Evolutionary conservation across 1,140 invertebrate species (phyloP).

Genomic region (Drosophila oshimai): DNA sequence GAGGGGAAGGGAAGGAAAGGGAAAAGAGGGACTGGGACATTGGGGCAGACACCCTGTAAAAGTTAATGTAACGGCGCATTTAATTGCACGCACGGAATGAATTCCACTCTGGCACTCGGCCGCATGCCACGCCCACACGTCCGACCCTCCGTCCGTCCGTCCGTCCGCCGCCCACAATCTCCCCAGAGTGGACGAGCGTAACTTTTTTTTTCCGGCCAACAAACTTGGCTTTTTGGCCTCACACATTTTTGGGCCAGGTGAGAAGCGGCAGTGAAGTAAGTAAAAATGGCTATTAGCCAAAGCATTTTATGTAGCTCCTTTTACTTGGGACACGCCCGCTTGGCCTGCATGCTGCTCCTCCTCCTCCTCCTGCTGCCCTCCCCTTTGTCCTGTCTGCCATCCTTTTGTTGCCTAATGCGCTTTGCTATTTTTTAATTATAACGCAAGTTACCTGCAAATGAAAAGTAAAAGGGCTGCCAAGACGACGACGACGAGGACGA

Average conservation of each 20-base stretch:
- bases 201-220: constrained; percentile 57
- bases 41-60: constrained; percentile 72
- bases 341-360: constrained; percentile 8
- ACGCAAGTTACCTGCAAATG: constrained; percentile 77
- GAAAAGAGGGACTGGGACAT: constrained; percentile 26
- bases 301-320: constrained; percentile 76
- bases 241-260: constrained; percentile 43
- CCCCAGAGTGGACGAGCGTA: constrained; percentile 57
- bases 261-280: constrained; percentile 67
- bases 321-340: constrained; percentile 54
- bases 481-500: constrained; percentile 36
- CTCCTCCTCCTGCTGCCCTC: neutral
- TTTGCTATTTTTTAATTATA: constrained; percentile 81
- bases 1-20: neutral
- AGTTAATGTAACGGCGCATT: constrained; percentile 80
- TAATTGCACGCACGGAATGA: constrained; percentile 77
- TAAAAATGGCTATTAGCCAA: constrained; percentile 80
- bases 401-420: constrained; percentile 77
- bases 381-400: constrained; percentile 17
- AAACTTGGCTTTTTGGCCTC: constrained; percentile 77
- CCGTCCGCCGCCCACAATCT: neutral
- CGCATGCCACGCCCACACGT: constrained; percentile 30
- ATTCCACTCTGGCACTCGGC: constrained; percentile 41
- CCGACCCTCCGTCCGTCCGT: neutral
- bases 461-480: constrained; percentile 80